phyloP scores from a whole-genome alignment of 2,888 invertebrate genomes.

The Dendrolimus houi region DNA sequence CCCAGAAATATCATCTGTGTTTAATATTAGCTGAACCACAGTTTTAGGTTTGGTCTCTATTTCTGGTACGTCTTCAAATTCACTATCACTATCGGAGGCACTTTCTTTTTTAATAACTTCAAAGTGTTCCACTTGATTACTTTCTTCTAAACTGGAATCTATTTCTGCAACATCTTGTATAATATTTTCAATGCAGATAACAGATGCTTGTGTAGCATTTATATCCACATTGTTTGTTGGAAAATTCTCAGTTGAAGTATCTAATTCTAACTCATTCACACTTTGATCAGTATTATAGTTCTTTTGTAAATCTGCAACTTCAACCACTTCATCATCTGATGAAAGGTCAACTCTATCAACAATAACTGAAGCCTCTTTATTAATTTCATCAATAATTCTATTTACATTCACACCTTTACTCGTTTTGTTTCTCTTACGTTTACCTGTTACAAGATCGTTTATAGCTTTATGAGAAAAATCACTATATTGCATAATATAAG shows the following conservation, averaged over 20 bases:
- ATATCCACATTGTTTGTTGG: conserved; percentile 13
- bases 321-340: conserved; percentile 55
- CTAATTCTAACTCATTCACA: conserved; percentile 8
- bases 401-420: conserved; percentile 32
- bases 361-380: conserved; percentile 49
- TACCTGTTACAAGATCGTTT: conserved; percentile 64
- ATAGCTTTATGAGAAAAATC: conserved; percentile 85
- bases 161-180: conserved; percentile 36
- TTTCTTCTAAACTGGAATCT: conserved; percentile 39
- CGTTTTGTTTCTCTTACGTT: conserved; percentile 27
- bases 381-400: conserved; percentile 50
- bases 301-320: conserved; percentile 23
- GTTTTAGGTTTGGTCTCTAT: conserved; percentile 43
- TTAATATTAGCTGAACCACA: conserved; percentile 60
- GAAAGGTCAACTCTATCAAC: conserved; percentile 45
- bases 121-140: conserved; percentile 1
- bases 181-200: conserved; percentile 38
- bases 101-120: conserved; percentile 8
- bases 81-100: conserved; percentile 54
- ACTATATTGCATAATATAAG: conserved; percentile 85
- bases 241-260: conserved; percentile 4
- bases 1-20: conserved; percentile 38
- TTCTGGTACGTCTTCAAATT: conserved; percentile 72
- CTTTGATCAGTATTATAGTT: conserved; percentile 18
- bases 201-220: conserved; percentile 37